These are phyloP conservation scores for Leptinotarsa lineolata DNA, from an alignment of 1,140 invertebrate species.

Conservation along the genomic window DNA sequence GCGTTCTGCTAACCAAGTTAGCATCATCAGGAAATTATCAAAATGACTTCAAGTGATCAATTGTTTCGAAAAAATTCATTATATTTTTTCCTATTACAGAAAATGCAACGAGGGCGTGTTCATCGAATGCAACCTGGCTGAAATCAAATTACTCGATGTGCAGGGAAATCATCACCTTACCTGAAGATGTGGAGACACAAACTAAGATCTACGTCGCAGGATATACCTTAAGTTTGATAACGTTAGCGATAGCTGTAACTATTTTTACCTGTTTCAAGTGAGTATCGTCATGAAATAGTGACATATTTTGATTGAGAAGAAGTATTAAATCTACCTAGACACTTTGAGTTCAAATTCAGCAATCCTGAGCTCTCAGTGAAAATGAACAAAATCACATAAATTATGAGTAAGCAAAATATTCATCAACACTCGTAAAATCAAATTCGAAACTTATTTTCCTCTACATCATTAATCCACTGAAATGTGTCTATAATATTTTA, in stretches of 20 bases:
- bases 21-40: no score
- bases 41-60: no score
- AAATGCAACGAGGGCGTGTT: slow-evolving; percentile 73
- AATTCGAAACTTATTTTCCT: not conserved
- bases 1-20: no score
- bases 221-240: not conserved
- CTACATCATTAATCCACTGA: not conserved
- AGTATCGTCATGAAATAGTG: slow-evolving; percentile 50
- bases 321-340: no score
- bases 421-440: not conserved
- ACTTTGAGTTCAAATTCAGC: no score
- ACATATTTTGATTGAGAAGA: no score
- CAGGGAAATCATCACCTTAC: not conserved
- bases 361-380: no score
- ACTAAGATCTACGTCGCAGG: not conserved
- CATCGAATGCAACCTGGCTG: slow-evolving; percentile 70
- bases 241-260: slow-evolving; percentile 65
- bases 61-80: not conserved
- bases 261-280: slow-evolving; percentile 87
- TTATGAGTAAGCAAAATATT: no score
- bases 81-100: slow-evolving; percentile 60
- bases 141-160: slow-evolving; percentile 65
- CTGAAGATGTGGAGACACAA: not conserved
- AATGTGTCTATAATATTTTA: not conserved
- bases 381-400: no score